These are phyloP conservation scores for Erynnis tages DNA, from an alignment of 2,888 invertebrate species.

Conservation along the genomic window DNA sequence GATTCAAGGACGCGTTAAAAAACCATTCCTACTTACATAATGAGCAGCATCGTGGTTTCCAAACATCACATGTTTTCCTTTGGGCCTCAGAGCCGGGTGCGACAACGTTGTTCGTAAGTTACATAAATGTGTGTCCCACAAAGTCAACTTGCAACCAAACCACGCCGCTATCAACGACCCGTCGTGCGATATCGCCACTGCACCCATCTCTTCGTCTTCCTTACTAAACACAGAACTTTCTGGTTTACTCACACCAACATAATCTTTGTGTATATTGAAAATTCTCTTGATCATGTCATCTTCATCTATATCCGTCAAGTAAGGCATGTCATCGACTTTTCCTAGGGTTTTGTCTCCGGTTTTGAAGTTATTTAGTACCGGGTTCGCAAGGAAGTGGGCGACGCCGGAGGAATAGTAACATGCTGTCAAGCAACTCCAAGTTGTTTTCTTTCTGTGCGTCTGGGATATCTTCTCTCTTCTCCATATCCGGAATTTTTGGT, in stretches of 20 bases:
- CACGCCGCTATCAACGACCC: constrained; percentile 77
- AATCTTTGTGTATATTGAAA: constrained; percentile 61
- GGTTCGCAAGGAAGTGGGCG: constrained; percentile 55
- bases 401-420: constrained; percentile 73
- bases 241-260: constrained; percentile 38
- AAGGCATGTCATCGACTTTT: constrained; percentile 42
- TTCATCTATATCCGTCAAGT: constrained; percentile 42
- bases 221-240: constrained; percentile 39
- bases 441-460: constrained; percentile 40
- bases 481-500: constrained; percentile 72
- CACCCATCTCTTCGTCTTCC: constrained; percentile 62
- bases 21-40: constrained; percentile 72
- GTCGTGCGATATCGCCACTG: constrained; percentile 70
- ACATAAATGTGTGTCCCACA: constrained; percentile 72
- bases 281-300: constrained; percentile 58
- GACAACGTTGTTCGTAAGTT: constrained; percentile 63
- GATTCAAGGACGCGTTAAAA: no score
- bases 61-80: constrained; percentile 66
- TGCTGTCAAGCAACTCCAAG: constrained; percentile 66
- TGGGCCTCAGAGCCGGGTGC: constrained; percentile 68
- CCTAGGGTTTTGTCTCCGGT: constrained; percentile 39
- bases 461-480: constrained; percentile 47
- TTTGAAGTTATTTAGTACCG: constrained; percentile 60
- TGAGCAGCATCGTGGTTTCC: constrained; percentile 72
- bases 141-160: constrained; percentile 71